These are phyloP conservation scores for Gymnoscopelus microlampas DNA, from an alignment of 2,797 vertebrate species.

Conservation along the genomic window DNA sequence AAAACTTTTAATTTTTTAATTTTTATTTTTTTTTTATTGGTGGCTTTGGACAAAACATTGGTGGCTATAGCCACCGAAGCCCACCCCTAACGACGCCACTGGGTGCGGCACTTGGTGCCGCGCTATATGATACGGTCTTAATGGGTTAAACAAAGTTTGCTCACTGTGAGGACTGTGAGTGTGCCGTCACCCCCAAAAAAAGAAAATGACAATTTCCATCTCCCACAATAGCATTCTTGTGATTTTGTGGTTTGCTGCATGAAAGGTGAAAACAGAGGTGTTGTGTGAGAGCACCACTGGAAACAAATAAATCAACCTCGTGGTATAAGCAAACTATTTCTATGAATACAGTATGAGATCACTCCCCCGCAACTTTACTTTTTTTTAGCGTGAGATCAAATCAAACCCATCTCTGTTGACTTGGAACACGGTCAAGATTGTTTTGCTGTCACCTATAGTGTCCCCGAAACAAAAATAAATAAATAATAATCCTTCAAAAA, in stretches of 20 bases:
- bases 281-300: conserved; percentile 39
- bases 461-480: background rate
- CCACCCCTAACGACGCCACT: too few relatives aligned
- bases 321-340: background rate
- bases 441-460: background rate
- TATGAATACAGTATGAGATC: background rate
- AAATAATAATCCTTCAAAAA: conserved; percentile 20
- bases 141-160: too few relatives aligned
- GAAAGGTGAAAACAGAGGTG: conserved; percentile 25
- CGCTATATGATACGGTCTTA: too few relatives aligned
- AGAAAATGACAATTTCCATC: conserved; percentile 15
- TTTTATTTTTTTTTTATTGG: too few relatives aligned
- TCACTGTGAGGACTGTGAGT: conserved; percentile 2
- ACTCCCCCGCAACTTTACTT: background rate
- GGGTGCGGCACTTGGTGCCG: too few relatives aligned
- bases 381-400: background rate
- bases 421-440: too few relatives aligned
- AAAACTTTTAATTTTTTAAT: too few relatives aligned
- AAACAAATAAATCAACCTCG: conserved; percentile 19
- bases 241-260: conserved; percentile 26
- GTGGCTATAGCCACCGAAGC: too few relatives aligned
- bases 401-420: background rate
- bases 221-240: background rate
- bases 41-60: too few relatives aligned
- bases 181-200: background rate